phyloP scores from a whole-genome alignment of 2,888 invertebrate species.

The Colostygia pectinataria region DNA sequence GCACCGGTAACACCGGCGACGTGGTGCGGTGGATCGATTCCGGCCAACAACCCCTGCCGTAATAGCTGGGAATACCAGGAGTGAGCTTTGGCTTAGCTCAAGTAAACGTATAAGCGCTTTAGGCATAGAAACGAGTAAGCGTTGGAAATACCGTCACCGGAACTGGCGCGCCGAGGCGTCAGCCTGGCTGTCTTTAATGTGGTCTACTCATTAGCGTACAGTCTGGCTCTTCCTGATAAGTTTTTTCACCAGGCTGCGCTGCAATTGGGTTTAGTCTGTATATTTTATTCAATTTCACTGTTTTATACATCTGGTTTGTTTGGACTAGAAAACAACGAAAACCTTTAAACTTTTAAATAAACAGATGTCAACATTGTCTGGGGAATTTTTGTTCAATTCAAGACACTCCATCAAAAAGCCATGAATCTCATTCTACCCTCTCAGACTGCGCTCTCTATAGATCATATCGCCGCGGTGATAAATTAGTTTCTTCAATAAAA shows the following conservation, averaged over 20 bases:
- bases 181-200: constrained; percentile 52
- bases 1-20: constrained; percentile 62
- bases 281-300: too few species aligned
- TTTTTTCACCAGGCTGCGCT: constrained; percentile 1
- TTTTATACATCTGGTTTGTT: too few species aligned
- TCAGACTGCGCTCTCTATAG: constrained; percentile 48
- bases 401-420: constrained; percentile 49
- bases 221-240: not conserved
- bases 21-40: constrained; percentile 73
- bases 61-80: constrained; percentile 79
- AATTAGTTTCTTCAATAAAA: constrained; percentile 60
- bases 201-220: constrained; percentile 14
- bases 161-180: constrained; percentile 49
- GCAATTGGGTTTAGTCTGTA: constrained; percentile 1
- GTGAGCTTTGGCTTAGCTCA: constrained; percentile 45
- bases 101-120: constrained; percentile 37
- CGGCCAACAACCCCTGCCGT: constrained; percentile 77
- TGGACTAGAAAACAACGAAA: too few species aligned
- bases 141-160: constrained; percentile 69
- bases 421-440: constrained; percentile 47
- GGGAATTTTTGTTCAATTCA: constrained; percentile 39
- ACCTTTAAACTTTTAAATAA: too few species aligned
- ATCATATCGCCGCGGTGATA: constrained; percentile 63
- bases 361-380: not conserved
- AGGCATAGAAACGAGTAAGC: constrained; percentile 44